Conservation (phyloP, 1,140 invertebrate genomes). For the Leptinotarsa texana region DNA sequence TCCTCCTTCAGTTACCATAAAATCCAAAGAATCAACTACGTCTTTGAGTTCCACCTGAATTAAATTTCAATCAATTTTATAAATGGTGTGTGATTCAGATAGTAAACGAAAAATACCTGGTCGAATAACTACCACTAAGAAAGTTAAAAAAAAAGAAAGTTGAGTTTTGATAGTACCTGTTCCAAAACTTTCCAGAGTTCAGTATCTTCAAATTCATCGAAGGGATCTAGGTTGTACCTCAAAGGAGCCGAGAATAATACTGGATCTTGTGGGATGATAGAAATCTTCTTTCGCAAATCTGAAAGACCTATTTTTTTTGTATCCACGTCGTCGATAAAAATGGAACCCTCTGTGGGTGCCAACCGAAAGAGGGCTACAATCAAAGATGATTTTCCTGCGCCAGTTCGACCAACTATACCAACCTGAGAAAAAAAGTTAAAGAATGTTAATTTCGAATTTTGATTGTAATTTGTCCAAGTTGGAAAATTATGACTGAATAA, state of each 20-base stretch:
- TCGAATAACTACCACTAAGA: too few relatives aligned
- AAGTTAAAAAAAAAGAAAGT: too few relatives aligned
- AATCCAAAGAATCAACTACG: slow-evolving; percentile 62
- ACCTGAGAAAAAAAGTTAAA: slow-evolving; percentile 44
- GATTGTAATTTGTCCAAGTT: too few relatives aligned
- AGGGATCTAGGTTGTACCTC: slow-evolving; percentile 88
- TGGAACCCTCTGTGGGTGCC: slow-evolving; percentile 65
- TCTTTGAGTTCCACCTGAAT: slow-evolving; percentile 66
- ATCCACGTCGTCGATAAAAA: slow-evolving; percentile 73
- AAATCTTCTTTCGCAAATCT: slow-evolving; percentile 72
- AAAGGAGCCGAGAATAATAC: slow-evolving; percentile 88
- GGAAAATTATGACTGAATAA: too few relatives aligned
- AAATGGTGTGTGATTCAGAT: too few relatives aligned
- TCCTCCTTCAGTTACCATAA: slow-evolving; percentile 66
- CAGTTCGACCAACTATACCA: slow-evolving; percentile 69
- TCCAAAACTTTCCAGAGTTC: slow-evolving; percentile 81
- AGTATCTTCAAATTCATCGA: slow-evolving; percentile 68
- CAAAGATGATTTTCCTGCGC: slow-evolving; percentile 84
- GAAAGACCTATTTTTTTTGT: slow-evolving; percentile 67
- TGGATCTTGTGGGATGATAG: slow-evolving; percentile 92
- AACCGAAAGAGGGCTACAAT: slow-evolving; percentile 75
- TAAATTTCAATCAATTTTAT: background rate
- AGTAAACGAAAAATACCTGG: too few relatives aligned
- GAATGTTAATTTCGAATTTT: too few relatives aligned
- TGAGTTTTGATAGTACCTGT: background rate